Evolutionary conservation across 2,888 invertebrate genomes (phyloP), one percentile per base, ranked within the genome.

Genomic region (Sycophila texana): DNA sequence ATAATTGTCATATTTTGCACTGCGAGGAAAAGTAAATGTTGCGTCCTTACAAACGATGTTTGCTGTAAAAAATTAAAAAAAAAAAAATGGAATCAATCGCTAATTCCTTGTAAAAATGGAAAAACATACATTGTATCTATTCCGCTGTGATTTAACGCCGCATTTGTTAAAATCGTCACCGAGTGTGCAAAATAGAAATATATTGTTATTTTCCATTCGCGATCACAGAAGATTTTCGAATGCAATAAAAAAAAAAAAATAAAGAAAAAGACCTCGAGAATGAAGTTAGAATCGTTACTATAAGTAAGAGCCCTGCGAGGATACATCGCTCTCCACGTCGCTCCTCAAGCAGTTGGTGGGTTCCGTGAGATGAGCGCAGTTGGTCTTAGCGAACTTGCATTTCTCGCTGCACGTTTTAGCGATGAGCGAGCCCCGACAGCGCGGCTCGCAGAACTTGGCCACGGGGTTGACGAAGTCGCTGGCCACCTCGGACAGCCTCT

Each of bases 381-480:
- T 74, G 18, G 30, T 72, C 60, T 53, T 58, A 14, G 51, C 67
- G 68, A 60, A 75, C 49, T 49, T 61, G 74, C 81, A 81, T 20
- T 26, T 47, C 0, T 80, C 70, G 55, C 39, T 53, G 57, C 80
- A 80, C 13, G 7, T 72, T 18, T 49, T 63, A 20, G 47, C 7
- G 39, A 39, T 39, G 30, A 7, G 39, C 39, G 68, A 30, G 30
- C 30, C 1, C 18, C 74, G 61, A 14, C 78, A 81, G 13, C 39
- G 49, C 10, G 57, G 10, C 5, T 68, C 67, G 75, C 75, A 80
- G 49, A 70, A 68, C 53, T 66, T 76, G 30, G 30, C 3, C 18
- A 47, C 13, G 12, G 49, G 4, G 18, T 49, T 68, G 2, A 13
- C 5, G n/a, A 80, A 76, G 18, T 68, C 63, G 39, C 57, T 76